Evolutionary conservation across 2,113 vertebrate genomes (phyloP).

Genomic region (Atrichornis clamosus): DNA sequence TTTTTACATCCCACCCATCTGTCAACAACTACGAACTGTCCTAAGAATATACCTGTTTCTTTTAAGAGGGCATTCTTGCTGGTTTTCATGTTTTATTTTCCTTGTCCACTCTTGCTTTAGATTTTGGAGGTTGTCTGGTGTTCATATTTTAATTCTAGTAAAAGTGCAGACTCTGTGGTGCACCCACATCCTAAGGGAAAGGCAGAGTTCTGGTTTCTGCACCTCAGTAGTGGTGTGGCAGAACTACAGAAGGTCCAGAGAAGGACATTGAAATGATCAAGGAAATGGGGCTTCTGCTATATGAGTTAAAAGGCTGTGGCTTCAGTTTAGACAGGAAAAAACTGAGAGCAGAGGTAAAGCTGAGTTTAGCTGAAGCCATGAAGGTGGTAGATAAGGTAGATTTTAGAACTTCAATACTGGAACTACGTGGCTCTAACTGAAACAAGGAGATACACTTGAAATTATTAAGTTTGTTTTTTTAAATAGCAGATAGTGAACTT

Average conservation of each 20-base stretch:
- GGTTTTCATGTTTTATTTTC: neutral
- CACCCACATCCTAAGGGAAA: neutral
- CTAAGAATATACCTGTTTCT: neutral
- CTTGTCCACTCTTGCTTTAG: neutral
- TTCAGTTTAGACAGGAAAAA: neutral
- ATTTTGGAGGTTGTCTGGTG: neutral
- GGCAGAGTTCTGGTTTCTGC: neutral
- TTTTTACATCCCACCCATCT: neutral
- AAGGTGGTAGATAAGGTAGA: neutral
- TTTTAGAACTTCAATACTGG: neutral
- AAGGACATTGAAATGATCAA: neutral
- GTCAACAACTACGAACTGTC: neutral
- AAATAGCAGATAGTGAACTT: neutral
- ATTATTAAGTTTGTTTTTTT: neutral
- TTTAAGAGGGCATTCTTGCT: neutral
- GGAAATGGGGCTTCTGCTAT: neutral
- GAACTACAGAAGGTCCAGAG: neutral
- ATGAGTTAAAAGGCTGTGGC: neutral
- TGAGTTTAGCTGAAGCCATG: neutral
- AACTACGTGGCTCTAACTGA: neutral
- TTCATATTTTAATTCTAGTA: neutral
- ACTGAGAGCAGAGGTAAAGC: neutral
- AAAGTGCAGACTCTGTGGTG: neutral
- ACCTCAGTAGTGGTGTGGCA: neutral
- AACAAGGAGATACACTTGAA: neutral